phyloP scores from a whole-genome alignment of 2,888 invertebrate genomes.

The Elysia crispata region DNA sequence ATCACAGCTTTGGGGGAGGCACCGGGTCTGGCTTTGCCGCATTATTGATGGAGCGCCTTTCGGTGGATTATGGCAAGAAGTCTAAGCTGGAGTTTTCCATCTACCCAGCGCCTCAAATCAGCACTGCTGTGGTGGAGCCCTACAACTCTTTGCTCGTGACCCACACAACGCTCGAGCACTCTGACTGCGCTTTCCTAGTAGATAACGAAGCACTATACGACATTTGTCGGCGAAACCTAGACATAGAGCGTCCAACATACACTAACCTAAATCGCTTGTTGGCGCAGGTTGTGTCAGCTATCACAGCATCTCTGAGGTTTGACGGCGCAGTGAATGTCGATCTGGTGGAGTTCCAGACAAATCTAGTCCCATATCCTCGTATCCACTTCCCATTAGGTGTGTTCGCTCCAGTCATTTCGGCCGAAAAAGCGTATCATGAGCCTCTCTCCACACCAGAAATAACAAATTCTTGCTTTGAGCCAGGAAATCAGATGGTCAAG shows the following conservation, averaged over 20 bases:
- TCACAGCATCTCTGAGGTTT: constrained; percentile 66
- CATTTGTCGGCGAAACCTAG: constrained; percentile 88
- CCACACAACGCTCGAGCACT: constrained; percentile 87
- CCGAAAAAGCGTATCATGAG: constrained; percentile 84
- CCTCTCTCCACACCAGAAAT: constrained; percentile 53
- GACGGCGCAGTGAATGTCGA: constrained; percentile 55
- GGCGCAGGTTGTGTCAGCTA: constrained; percentile 85
- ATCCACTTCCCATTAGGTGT: constrained; percentile 79
- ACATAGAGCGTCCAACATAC: constrained; percentile 90
- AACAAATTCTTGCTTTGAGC: too few relatives aligned
- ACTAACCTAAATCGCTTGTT: constrained; percentile 95
- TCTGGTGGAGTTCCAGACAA: constrained; percentile 54
- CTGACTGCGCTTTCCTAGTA: constrained; percentile 97
- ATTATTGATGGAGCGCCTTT: constrained; percentile 89
- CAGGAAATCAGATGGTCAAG: too few relatives aligned
- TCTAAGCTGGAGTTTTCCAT: constrained; percentile 83
- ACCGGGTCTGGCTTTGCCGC: constrained; percentile 83
- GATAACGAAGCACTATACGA: constrained; percentile 93
- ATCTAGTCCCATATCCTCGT: constrained; percentile 54
- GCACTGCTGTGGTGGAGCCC: constrained; percentile 41
- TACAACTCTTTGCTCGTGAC: constrained; percentile 58
- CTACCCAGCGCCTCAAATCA: constrained; percentile 84
- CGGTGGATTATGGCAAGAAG: constrained; percentile 85
- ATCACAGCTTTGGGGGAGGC: constrained; percentile 70
- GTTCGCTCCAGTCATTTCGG: constrained; percentile 94